These are phyloP conservation scores for Procambarus virginalis DNA, from an alignment of 1,140 invertebrate species.

Conservation along the genomic window DNA sequence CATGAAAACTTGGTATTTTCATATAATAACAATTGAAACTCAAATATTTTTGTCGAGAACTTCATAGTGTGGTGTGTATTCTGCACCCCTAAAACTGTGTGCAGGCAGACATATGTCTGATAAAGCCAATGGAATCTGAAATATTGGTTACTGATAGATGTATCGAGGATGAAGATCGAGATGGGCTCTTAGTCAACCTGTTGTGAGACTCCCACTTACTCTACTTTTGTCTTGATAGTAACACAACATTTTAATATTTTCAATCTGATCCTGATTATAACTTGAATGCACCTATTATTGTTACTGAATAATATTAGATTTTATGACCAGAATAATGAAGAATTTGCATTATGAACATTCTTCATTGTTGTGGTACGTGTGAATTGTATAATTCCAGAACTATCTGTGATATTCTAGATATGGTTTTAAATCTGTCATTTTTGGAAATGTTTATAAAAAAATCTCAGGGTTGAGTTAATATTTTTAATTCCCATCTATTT, in stretches of 20 bases:
- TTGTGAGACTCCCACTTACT: not conserved
- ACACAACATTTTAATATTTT: not conserved
- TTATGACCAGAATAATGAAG: not conserved
- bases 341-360: not conserved
- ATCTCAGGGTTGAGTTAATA: constrained; percentile 6
- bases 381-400: constrained; percentile 20
- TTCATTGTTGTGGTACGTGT: not conserved
- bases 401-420: constrained; percentile 39
- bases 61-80: too few relatives aligned
- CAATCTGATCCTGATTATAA: not conserved
- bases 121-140: too few relatives aligned
- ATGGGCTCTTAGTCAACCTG: not conserved
- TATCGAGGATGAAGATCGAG: too few relatives aligned
- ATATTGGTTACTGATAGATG: too few relatives aligned
- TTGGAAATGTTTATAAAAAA: constrained; percentile 22
- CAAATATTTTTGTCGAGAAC: too few relatives aligned
- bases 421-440: constrained; percentile 4
- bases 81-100: too few relatives aligned
- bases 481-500: not conserved
- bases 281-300: not conserved
- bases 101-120: too few relatives aligned
- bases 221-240: too few relatives aligned
- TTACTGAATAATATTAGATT: not conserved
- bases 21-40: too few relatives aligned
- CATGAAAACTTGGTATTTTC: too few relatives aligned